These are phyloP conservation scores for Sphaerodactylus townsendi DNA, from an alignment of 2,113 vertebrate genomes.

Conservation along the genomic window DNA sequence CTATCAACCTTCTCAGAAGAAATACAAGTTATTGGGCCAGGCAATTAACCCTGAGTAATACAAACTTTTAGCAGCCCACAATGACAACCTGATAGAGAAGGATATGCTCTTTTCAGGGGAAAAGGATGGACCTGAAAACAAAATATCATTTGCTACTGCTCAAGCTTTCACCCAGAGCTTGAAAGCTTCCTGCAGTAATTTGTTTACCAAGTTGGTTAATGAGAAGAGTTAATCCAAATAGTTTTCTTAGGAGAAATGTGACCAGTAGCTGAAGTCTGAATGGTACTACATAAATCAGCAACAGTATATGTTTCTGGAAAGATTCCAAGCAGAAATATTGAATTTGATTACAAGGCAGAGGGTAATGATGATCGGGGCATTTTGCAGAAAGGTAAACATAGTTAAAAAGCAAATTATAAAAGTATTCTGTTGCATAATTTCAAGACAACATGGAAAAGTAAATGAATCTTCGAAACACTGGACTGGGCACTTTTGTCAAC, in stretches of 20 bases:
- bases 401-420: not conserved
- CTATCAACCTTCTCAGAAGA: slow-evolving; percentile 54
- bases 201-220: slow-evolving; percentile 65
- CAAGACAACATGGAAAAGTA: slow-evolving; percentile 26
- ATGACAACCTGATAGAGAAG: slow-evolving; percentile 41
- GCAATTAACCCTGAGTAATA: slow-evolving; percentile 69
- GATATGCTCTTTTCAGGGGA: slow-evolving; percentile 52
- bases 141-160: slow-evolving; percentile 42
- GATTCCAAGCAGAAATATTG: slow-evolving; percentile 33
- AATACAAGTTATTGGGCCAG: slow-evolving; percentile 62
- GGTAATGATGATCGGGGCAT: slow-evolving; percentile 7
- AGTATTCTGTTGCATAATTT: slow-evolving; percentile 26
- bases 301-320: slow-evolving; percentile 49
- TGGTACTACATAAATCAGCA: slow-evolving; percentile 11
- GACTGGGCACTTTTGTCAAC: not conserved
- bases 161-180: slow-evolving; percentile 56
- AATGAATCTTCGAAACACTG: slow-evolving; percentile 21
- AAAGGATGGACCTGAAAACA: slow-evolving; percentile 53
- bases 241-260: slow-evolving; percentile 49
- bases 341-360: slow-evolving; percentile 30
- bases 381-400: slow-evolving; percentile 23
- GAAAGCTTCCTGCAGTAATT: slow-evolving; percentile 56
- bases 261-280: slow-evolving; percentile 38
- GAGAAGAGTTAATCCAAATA: slow-evolving; percentile 56
- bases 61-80: slow-evolving; percentile 61